Evolutionary conservation across 53 echinoderm and acorn worm species (phyloP).

Genomic region (Actinopyga echinites): DNA sequence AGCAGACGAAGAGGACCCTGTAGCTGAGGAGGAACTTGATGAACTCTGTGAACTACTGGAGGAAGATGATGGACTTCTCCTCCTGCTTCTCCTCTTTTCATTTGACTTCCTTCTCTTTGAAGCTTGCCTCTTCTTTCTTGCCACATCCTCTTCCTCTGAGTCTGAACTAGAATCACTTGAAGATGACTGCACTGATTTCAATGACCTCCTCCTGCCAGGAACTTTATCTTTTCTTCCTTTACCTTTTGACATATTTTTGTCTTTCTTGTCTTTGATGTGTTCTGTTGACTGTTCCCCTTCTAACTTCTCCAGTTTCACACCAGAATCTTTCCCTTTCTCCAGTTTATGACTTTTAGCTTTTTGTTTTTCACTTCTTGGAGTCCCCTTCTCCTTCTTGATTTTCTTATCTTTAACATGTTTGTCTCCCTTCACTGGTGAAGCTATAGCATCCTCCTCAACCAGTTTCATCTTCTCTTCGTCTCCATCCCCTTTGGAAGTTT

Average conservation of each 20-base stretch:
- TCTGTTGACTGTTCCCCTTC: too few relatives aligned
- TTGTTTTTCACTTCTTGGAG: too few relatives aligned
- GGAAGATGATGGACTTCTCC: background rate
- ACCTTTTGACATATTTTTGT: background rate
- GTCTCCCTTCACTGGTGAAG: too few relatives aligned
- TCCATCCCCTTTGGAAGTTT: too few relatives aligned
- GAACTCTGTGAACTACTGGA: background rate
- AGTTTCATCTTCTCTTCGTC: too few relatives aligned
- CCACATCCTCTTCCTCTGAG: slow-evolving; percentile 15
- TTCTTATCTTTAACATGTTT: too few relatives aligned
- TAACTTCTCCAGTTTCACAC: too few relatives aligned
- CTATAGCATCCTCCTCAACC: too few relatives aligned
- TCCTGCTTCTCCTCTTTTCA: background rate
- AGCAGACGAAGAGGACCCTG: background rate
- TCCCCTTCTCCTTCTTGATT: too few relatives aligned
- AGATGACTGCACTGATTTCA: slow-evolving; percentile 27
- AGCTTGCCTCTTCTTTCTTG: slow-evolving; percentile 19
- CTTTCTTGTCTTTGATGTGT: background rate
- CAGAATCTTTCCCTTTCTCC: too few relatives aligned
- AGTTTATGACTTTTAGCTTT: too few relatives aligned
- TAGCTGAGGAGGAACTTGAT: background rate
- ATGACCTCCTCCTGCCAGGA: slow-evolving; percentile 3
- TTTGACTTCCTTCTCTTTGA: slow-evolving; percentile 4
- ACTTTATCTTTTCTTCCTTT: slow-evolving; percentile 23
- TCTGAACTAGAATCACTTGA: slow-evolving; percentile 35